Conservation (phyloP, 2,113 vertebrate species). For the Neoarius graeffei region DNA sequence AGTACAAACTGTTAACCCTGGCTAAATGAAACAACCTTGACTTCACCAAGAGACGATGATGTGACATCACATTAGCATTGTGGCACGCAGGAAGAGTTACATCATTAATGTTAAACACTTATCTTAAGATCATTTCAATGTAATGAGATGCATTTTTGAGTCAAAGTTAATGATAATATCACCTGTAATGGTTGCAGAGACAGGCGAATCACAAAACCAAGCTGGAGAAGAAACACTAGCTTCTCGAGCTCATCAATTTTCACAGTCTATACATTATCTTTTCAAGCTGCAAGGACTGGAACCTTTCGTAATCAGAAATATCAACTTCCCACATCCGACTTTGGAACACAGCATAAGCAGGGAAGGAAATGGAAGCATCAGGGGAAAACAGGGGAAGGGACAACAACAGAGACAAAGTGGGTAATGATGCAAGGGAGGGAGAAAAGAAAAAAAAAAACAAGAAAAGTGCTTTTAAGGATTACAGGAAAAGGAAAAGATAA, state of each 20-base stretch:
- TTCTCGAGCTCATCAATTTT: not conserved
- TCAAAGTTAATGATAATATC: not conserved
- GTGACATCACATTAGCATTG: not conserved
- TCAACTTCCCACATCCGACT: not conserved
- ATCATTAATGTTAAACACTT: not conserved
- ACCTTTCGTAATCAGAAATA: not conserved
- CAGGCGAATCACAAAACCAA: not conserved
- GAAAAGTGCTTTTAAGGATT: not conserved
- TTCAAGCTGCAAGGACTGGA: not conserved
- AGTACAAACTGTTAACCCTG: not conserved
- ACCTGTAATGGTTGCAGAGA: not conserved
- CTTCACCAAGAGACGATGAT: not conserved
- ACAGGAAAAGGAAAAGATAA: slow-evolving; percentile 19
- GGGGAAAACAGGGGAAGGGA: slow-evolving; percentile 7
- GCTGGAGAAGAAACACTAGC: not conserved
- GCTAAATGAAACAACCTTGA: not conserved
- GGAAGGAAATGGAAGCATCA: slow-evolving; percentile 20
- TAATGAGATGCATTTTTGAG: not conserved
- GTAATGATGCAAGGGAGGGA: not conserved
- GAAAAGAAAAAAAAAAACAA: not conserved
- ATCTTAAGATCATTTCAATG: not conserved
- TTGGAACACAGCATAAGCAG: not conserved
- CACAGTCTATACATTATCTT: not conserved
- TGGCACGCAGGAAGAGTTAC: not conserved
- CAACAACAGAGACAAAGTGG: not conserved